phyloP scores from a whole-genome alignment of 2,888 invertebrate genomes.

The Aromia moschata region DNA sequence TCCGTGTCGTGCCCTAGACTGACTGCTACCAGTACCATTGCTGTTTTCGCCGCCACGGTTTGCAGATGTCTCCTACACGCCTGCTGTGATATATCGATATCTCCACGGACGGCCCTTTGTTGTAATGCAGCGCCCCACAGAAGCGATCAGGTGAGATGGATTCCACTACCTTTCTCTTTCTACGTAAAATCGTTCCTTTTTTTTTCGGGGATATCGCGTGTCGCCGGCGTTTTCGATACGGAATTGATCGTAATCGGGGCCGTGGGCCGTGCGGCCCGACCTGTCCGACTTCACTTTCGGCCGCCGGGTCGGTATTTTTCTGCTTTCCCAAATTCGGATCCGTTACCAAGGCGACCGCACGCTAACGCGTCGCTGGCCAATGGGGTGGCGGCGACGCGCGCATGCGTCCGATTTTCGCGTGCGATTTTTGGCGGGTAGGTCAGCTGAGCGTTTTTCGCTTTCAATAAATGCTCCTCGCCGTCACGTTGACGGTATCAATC shows the following conservation, averaged over 20 bases:
- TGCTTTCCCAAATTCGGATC: conserved; percentile 9
- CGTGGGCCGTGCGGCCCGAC: not conserved
- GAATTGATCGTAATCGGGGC: not conserved
- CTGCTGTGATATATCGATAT: conserved; percentile 33
- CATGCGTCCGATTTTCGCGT: conserved; percentile 11
- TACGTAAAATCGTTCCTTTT: conserved; percentile 13
- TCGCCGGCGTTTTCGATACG: not conserved
- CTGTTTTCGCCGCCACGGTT: conserved; percentile 21
- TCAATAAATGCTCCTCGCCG: not conserved
- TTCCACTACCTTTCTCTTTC: conserved; percentile 40
- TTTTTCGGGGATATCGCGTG: conserved; percentile 4
- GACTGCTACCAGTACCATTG: conserved; percentile 32
- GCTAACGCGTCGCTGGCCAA: conserved; percentile 1
- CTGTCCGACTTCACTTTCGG: not conserved
- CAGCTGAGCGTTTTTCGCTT: not conserved
- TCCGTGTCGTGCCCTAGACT: conserved; percentile 35
- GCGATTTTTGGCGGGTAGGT: conserved; percentile 2
- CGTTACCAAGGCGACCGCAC: conserved; percentile 14
- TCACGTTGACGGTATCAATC: too few species aligned
- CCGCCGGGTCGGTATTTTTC: conserved; percentile 3
- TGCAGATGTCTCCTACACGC: conserved; percentile 36
- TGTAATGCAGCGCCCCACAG: conserved; percentile 33
- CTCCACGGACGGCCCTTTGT: conserved; percentile 18
- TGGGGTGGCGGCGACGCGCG: not conserved
- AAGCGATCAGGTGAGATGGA: conserved; percentile 40